These are phyloP conservation scores for Argynnis bischoffii DNA, from an alignment of 2,888 invertebrate genomes.

Conservation along the genomic window DNA sequence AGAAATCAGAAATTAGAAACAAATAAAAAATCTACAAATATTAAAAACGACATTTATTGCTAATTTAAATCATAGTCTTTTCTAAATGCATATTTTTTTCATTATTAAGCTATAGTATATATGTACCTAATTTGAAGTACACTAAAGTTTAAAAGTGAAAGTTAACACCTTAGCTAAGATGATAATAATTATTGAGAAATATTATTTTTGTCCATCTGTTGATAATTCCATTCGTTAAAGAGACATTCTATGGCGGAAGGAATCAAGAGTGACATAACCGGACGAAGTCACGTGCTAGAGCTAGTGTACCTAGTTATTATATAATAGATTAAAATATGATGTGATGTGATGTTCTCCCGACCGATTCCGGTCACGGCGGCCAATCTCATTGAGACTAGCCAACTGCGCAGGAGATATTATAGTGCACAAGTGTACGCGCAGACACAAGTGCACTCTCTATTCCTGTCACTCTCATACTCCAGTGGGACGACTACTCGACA, in stretches of 20 bases:
- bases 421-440: too few relatives aligned
- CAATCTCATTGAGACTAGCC: too few relatives aligned
- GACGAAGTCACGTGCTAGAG: background rate
- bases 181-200: too few relatives aligned
- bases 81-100: conserved; percentile 7
- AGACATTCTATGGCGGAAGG: too few relatives aligned
- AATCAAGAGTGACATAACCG: background rate
- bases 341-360: too few relatives aligned
- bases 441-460: too few relatives aligned
- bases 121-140: background rate
- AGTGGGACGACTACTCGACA: too few relatives aligned
- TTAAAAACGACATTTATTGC: conserved; percentile 16
- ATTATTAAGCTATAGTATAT: background rate
- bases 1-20: conserved; percentile 23
- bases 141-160: background rate
- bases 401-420: too few relatives aligned
- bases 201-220: too few relatives aligned
- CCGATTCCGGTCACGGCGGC: too few relatives aligned
- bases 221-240: background rate
- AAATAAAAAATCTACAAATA: conserved; percentile 10
- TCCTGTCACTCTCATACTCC: too few relatives aligned
- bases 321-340: background rate
- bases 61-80: conserved; percentile 10
- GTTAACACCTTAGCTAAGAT: background rate
- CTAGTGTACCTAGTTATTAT: background rate